phyloP scores from a whole-genome alignment of 1,140 invertebrate species.

The Glomeris maerens region DNA sequence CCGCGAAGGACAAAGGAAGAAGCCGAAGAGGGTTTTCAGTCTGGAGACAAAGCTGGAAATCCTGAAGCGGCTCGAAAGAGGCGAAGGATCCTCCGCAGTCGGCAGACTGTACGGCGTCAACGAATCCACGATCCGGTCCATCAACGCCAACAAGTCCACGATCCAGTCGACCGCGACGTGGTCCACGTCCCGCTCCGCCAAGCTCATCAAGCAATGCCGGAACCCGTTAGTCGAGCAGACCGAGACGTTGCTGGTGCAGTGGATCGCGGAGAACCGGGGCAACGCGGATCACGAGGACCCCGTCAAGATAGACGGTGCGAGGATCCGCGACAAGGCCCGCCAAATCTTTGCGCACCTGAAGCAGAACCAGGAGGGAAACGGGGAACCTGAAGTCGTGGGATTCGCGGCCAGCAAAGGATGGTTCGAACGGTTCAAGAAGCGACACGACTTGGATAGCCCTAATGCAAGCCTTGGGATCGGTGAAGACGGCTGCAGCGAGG shows the following conservation, averaged over 20 bases:
- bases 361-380: not conserved
- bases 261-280: no score
- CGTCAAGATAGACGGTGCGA: not conserved
- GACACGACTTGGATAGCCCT: slow-evolving; percentile 25
- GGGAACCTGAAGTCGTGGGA: not conserved
- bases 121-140: slow-evolving; percentile 6
- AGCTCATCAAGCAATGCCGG: not conserved
- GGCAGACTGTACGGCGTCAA: slow-evolving; percentile 8
- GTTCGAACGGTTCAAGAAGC: slow-evolving; percentile 28
- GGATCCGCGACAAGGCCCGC: not conserved
- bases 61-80: slow-evolving; percentile 2
- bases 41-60: slow-evolving; percentile 3
- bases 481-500: slow-evolving; percentile 27
- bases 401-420: slow-evolving; percentile 27
- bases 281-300: no score
- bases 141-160: not conserved
- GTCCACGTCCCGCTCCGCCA: not conserved
- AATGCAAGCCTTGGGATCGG: no score
- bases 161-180: not conserved
- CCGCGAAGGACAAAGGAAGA: no score
- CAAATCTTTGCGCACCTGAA: not conserved
- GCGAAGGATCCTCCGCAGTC: not conserved
- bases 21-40: not conserved
- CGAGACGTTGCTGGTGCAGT: not conserved
- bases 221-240: not conserved